phyloP scores from a whole-genome alignment of 2,113 vertebrate species.

The Catharus fuscescens region DNA sequence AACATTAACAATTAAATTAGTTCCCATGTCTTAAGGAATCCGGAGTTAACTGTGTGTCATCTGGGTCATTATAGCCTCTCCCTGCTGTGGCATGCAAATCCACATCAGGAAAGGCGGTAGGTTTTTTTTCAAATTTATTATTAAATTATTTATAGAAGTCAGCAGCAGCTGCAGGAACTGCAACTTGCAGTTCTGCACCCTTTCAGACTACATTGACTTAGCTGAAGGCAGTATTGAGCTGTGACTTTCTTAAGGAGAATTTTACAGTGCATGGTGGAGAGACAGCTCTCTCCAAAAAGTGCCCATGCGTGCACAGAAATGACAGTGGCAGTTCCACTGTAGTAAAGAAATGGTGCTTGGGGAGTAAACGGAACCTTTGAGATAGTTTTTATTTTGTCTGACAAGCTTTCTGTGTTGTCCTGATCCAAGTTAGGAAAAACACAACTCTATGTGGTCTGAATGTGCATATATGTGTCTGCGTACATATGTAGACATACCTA shows the following conservation, averaged over 20 bases:
- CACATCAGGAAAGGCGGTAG: background rate
- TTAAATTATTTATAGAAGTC: background rate
- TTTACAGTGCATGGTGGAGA: background rate
- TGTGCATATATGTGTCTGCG: background rate
- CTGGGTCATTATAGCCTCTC: background rate
- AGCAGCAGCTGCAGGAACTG: background rate
- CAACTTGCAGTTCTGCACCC: background rate
- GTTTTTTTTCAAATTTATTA: background rate
- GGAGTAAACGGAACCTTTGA: conserved; percentile 5
- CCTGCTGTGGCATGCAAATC: background rate
- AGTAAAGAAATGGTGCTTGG: background rate
- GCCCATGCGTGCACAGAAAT: background rate
- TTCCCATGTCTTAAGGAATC: background rate
- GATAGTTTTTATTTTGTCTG: background rate
- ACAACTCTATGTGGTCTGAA: background rate
- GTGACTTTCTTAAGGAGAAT: background rate
- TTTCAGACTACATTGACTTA: background rate
- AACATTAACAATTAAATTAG: conserved; percentile 18
- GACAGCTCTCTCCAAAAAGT: background rate
- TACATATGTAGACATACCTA: too few species aligned
- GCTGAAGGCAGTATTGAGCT: background rate
- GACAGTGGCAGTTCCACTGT: background rate
- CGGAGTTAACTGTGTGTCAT: background rate
- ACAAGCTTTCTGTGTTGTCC: background rate
- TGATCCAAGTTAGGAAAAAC: background rate